phyloP scores from a whole-genome alignment of 2,113 vertebrate species.

The Albula glossodonta region DNA sequence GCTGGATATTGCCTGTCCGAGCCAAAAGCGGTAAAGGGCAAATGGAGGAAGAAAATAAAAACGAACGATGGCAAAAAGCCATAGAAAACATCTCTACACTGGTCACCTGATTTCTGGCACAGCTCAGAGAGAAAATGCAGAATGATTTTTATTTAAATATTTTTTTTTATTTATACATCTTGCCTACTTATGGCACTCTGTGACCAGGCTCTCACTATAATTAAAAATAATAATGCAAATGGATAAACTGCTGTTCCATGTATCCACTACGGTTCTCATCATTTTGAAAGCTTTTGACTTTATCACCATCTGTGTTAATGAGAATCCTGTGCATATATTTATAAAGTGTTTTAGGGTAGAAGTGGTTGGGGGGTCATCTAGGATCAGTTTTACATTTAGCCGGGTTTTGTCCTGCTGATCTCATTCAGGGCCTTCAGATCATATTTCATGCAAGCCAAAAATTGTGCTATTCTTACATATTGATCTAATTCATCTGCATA shows the following conservation, averaged over 20 bases:
- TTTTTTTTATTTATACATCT: conserved; percentile 1
- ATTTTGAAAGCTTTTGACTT: conserved; percentile 16
- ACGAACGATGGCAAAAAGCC: conserved; percentile 36
- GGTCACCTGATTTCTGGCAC: conserved; percentile 14
- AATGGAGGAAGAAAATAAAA: conserved; percentile 32
- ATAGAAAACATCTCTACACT: conserved; percentile 13
- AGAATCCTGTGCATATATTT: background rate
- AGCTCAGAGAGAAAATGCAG: background rate
- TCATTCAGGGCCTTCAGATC: conserved; percentile 15
- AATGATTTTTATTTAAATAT: conserved; percentile 12
- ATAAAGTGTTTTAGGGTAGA: background rate
- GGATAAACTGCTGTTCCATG: background rate
- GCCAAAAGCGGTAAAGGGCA: conserved; percentile 31
- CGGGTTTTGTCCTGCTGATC: background rate
- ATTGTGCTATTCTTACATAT: background rate
- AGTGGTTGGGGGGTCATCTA: too few species aligned
- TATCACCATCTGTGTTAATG: conserved; percentile 18
- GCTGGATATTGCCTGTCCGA: background rate
- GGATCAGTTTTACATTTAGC: background rate
- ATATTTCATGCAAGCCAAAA: conserved; percentile 23
- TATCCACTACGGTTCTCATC: conserved; percentile 10
- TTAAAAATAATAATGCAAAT: conserved; percentile 7
- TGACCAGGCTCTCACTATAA: conserved; percentile 33
- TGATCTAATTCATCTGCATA: too few species aligned
- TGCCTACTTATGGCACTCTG: background rate